Conservation (phyloP, 2,888 invertebrate species). For the Branchellion lobata region DNA sequence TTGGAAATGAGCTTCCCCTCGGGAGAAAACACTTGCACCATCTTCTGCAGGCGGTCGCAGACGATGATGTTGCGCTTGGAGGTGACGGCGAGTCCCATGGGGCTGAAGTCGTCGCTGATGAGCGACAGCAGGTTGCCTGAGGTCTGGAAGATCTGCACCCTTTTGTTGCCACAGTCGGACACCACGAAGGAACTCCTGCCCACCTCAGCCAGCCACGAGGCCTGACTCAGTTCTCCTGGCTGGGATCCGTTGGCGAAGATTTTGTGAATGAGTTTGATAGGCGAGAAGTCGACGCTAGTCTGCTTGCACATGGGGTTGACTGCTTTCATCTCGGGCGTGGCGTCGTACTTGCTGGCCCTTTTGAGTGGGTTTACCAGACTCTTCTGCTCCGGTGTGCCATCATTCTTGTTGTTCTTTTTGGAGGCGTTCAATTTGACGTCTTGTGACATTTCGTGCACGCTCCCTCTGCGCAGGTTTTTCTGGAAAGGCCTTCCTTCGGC, state of each 20-base stretch:
- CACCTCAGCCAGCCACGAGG: constrained; percentile 51
- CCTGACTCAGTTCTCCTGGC: constrained; percentile 50
- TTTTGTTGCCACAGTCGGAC: constrained; percentile 52
- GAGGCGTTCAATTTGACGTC: background rate
- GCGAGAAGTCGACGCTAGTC: background rate
- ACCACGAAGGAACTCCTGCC: constrained; percentile 51
- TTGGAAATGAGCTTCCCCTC: constrained; percentile 50
- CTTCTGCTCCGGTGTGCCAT: constrained; percentile 25
- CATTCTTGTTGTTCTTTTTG: constrained; percentile 18
- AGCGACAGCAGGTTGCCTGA: constrained; percentile 44
- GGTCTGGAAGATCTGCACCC: constrained; percentile 51
- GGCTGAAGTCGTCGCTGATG: constrained; percentile 40
- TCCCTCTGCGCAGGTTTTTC: background rate
- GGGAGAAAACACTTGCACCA: constrained; percentile 51
- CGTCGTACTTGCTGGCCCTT: constrained; percentile 1
- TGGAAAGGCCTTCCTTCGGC: background rate
- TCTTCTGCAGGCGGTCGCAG: constrained; percentile 51
- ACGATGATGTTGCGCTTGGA: constrained; percentile 51
- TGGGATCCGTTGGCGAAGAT: constrained; percentile 32
- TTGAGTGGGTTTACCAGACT: background rate
- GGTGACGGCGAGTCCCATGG: constrained; percentile 52
- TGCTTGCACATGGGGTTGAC: constrained; percentile 1
- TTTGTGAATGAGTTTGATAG: background rate
- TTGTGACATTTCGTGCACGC: background rate
- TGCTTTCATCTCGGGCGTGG: background rate